Base-by-base conservation (phyloP, 2,888 invertebrate genomes). In the Polietes domitor region DNA sequence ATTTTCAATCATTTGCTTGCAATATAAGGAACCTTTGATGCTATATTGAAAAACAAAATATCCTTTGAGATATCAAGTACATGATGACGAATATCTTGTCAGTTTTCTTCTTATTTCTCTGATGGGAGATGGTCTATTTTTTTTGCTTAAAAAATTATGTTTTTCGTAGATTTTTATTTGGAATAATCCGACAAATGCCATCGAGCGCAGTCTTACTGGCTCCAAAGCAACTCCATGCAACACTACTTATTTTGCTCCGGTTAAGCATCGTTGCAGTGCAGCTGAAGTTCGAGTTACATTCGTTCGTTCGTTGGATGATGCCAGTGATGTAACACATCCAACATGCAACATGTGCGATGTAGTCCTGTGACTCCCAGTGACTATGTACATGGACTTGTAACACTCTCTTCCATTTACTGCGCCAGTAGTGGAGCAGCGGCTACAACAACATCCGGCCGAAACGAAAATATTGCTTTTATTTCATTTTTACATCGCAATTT, bases 271-370 rank as follows among this genome's bases (percentile, higher is more conserved):
- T 6, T 70, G 70, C 43, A 58, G 10, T 28, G 21, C 47, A 9
- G 37, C 43, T 17, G 63, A 10, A 47, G 71, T 78, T 75, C 2
- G 50, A 70, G 1, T 12, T 61, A 9, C n/a, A 21, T 50, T 32
- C n/a, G 9, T 37, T 21, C 58, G 43, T 73, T 73, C 37, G 68
- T 37, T 15, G 24, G 24, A 72, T 79, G 73, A 4, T 26, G 24
- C 15, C 58, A 55, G 15, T 24, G 24, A 76, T 82, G 78, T 82
- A 76, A 79, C 47, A 65, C 63, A 53, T 77, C 80, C 63, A 53
- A 80, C 80, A 70, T 61, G 74, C 41, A 77, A 83, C 83, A 24
- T 71, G 50, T 12, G 15, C 43, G 53, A 24, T 58, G 26, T 26
- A 21, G 15, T 43, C 24, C 17, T 19, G 41, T 6, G 21, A 10